Evolutionary conservation across 2,113 vertebrate genomes (phyloP), one percentile per base, ranked within the genome.

Genomic region (Xenopus borealis): DNA sequence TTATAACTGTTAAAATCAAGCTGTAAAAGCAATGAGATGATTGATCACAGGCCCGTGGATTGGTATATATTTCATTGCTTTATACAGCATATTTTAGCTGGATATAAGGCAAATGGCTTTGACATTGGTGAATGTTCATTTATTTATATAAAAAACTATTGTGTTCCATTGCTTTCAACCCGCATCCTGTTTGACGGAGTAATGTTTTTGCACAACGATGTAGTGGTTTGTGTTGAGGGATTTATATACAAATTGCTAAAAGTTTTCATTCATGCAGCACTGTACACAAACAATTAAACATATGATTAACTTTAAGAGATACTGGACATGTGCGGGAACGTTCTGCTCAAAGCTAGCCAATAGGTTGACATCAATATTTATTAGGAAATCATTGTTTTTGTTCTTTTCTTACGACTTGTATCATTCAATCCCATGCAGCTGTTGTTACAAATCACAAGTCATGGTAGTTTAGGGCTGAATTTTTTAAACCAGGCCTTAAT

Each of bases 91-190:
- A 80, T 81, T 85, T 83, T 85, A 89, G 89, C 90, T 90, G 88
- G 92, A 81, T 83, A 90, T 86, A 88, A 88, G 88, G 91, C 88
- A 88, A 88, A 90, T 87, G 23, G 23, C 23, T 27, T 27, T 27
- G 94, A 89, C 94, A 95, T 95, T 94, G 95, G 93, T 95, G 94
- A 95, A 92, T 95, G 94, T 95, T 94, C 91, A 89, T 93, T 88
- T 89, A 88, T 90, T 85, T 87, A 88, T 85, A 88, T 78, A 88
- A 88, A 45, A 63, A 77, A 70, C 70, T 69, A 72, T 72, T 78
- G 70, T 78, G 62, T 72, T 72, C 55, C 40, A 61, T 66, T 71
- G 23, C 55, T 78, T 69, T 59, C 16, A 64, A 30, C 57, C 62
- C 13, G 72, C 46, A 23, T 78, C 33, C 70, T 72, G 33, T 55